phyloP scores from a whole-genome alignment of 2,113 vertebrate genomes.

The Callithrix jacchus region DNA sequence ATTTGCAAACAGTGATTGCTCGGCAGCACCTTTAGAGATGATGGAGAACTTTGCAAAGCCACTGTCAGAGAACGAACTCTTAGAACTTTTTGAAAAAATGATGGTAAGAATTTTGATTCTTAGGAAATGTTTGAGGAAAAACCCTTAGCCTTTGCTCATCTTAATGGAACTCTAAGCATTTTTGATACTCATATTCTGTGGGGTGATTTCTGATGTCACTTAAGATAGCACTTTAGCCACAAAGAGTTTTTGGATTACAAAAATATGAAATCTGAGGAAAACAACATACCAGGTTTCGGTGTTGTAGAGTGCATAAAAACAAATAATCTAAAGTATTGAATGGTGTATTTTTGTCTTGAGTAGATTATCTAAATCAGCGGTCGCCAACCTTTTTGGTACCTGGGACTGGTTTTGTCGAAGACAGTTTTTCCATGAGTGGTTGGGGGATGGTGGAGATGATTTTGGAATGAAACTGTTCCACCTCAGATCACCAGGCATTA shows the following conservation, averaged over 20 bases:
- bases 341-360: background rate
- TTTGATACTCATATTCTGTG: background rate
- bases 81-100: constrained; percentile 96
- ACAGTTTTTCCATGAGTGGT: no score
- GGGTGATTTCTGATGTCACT: background rate
- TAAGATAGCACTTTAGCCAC: background rate
- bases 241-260: background rate
- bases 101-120: constrained; percentile 86
- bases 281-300: background rate
- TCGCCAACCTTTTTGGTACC: no score
- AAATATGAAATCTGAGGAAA: background rate
- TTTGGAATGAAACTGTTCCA: no score
- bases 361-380: background rate
- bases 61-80: constrained; percentile 90
- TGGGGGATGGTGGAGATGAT: no score
- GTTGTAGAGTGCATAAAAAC: background rate
- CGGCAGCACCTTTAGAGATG: constrained; percentile 79
- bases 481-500: no score
- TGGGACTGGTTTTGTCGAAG: no score
- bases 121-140: background rate
- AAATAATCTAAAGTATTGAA: background rate
- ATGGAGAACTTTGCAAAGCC: constrained; percentile 86
- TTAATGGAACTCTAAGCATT: background rate
- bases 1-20: constrained; percentile 78
- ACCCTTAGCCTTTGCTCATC: background rate